Percentiles rank a stretch among this genome's conserved stretches.
Evolutionary conservation across 2,888 invertebrate genomes (phyloP).

Genomic region (Globia sparganii): DNA sequence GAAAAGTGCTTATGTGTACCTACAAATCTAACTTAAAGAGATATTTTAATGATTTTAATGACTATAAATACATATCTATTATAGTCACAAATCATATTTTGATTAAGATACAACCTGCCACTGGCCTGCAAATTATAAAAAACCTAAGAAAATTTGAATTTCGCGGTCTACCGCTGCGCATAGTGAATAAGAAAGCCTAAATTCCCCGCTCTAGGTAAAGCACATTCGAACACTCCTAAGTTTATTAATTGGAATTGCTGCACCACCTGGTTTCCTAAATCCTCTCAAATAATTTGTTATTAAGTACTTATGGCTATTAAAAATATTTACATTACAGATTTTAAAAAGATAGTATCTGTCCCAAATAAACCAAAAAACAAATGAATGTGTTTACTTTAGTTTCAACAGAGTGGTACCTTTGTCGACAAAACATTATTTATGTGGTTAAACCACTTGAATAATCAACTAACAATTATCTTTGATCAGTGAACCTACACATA

Average conservation of each 20-base stretch:
- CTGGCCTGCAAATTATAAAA: too few species aligned
- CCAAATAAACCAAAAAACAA: not conserved
- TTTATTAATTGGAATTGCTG: not conserved
- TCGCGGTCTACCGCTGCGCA: too few species aligned
- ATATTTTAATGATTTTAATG: too few species aligned
- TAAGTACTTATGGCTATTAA: not conserved
- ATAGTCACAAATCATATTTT: too few species aligned
- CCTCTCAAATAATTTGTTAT: not conserved
- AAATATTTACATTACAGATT: conserved; percentile 2
- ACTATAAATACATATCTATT: too few species aligned
- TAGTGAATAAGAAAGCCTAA: not conserved
- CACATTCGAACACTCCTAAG: not conserved
- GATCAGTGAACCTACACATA: not conserved
- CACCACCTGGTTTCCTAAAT: not conserved
- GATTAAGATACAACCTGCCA: too few species aligned
- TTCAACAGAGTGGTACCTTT: not conserved
- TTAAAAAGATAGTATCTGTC: not conserved
- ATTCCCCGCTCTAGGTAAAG: not conserved
- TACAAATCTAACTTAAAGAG: too few species aligned
- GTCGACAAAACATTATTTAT: not conserved
- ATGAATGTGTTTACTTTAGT: not conserved
- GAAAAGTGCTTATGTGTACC: too few species aligned
- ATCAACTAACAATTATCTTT: too few species aligned
- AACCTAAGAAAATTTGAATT: too few species aligned
- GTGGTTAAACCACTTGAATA: not conserved